Evolutionary conservation across 92 coral and sea anemone species (phyloP).

Genomic region (Epizoanthus rinbou): DNA sequence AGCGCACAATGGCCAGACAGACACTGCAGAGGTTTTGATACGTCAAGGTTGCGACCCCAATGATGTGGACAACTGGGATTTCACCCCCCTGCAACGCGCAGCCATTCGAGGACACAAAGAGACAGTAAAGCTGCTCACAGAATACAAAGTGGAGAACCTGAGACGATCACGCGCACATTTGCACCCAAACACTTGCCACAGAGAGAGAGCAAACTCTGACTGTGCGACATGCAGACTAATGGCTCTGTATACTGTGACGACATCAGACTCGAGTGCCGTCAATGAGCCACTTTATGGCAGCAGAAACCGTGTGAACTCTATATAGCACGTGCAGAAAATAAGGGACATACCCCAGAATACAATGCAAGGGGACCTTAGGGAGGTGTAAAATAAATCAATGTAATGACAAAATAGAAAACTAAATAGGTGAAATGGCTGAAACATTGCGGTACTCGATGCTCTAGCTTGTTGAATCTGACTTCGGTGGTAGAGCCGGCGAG

Average conservation of each 20-base stretch:
- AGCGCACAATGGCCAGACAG: constrained; percentile 67
- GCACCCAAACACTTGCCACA: background rate
- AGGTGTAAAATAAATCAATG: too few relatives aligned
- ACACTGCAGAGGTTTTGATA: constrained; percentile 50
- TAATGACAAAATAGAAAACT: too few relatives aligned
- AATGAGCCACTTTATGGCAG: background rate
- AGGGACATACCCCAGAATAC: background rate
- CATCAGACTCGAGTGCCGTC: background rate
- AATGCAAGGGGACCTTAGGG: too few relatives aligned
- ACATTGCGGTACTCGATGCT: too few relatives aligned
- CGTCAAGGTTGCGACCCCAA: constrained; percentile 56
- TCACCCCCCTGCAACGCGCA: constrained; percentile 71
- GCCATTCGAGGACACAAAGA: constrained; percentile 68
- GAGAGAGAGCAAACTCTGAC: constrained; percentile 24
- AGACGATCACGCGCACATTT: background rate
- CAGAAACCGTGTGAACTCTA: background rate
- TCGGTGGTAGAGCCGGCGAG: too few relatives aligned
- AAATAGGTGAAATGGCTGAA: too few relatives aligned
- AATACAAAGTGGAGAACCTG: constrained; percentile 55
- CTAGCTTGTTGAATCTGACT: too few relatives aligned
- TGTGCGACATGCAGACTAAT: constrained; percentile 27
- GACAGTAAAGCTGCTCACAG: constrained; percentile 56
- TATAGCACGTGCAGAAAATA: background rate
- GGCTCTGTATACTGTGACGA: constrained; percentile 29
- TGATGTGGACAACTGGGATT: constrained; percentile 66